Percentiles rank a stretch among this genome's conserved stretches.
Conservation (phyloP, 2,888 invertebrate genomes). For the Selenia dentaria region DNA sequence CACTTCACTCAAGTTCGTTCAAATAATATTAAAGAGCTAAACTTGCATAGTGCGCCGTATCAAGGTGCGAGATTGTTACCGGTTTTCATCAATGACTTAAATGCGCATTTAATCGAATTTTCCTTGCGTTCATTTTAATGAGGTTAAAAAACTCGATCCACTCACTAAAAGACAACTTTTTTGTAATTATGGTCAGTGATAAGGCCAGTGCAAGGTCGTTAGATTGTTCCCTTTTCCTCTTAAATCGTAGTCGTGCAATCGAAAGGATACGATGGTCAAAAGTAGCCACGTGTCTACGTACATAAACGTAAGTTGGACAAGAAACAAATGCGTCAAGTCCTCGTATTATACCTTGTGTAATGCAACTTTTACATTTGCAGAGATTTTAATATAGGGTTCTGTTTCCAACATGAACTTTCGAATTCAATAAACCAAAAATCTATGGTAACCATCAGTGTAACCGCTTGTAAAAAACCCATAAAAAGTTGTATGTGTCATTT, state of each 20-base stretch:
- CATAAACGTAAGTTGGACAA: not conserved
- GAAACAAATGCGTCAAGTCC: not conserved
- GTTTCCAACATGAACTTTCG: too few species aligned
- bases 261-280: constrained; percentile 29
- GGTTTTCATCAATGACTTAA: constrained; percentile 10
- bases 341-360: not conserved
- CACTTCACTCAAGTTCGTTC: not conserved
- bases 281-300: not conserved
- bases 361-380: not conserved
- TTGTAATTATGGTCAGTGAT: constrained; percentile 55
- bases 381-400: too few species aligned
- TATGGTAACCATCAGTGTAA: too few species aligned
- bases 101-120: constrained; percentile 24
- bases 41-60: too few species aligned
- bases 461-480: too few species aligned
- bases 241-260: constrained; percentile 41
- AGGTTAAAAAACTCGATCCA: constrained; percentile 46
- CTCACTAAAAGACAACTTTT: constrained; percentile 50
- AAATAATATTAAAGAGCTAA: constrained; percentile 6
- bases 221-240: constrained; percentile 56
- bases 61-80: too few species aligned
- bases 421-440: too few species aligned
- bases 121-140: constrained; percentile 35
- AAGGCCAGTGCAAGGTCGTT: constrained; percentile 62
- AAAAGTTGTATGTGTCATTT: too few species aligned